Evolutionary conservation across 1,140 invertebrate genomes (phyloP).

Genomic region (Ostrea denselamellosa): DNA sequence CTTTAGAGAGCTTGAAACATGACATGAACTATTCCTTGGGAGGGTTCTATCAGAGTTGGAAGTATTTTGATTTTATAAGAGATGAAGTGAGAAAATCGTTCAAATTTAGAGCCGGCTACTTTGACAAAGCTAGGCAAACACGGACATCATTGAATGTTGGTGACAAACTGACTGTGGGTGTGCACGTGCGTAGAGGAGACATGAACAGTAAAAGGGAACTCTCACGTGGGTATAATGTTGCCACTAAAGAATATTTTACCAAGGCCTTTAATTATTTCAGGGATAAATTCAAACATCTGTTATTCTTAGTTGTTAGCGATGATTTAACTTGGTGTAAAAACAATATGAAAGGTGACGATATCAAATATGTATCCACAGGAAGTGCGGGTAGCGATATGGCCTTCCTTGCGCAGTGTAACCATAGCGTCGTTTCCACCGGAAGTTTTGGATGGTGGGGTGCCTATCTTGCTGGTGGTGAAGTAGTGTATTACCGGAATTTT

Average conservation of each 20-base stretch:
- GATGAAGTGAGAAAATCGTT: constrained; percentile 60
- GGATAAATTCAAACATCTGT: constrained; percentile 29
- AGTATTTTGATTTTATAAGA: constrained; percentile 65
- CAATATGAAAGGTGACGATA: constrained; percentile 49
- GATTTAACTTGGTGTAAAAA: constrained; percentile 60
- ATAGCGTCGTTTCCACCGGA: constrained; percentile 70
- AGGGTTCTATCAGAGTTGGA: constrained; percentile 70
- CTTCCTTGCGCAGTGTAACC: constrained; percentile 68
- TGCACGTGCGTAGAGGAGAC: constrained; percentile 63
- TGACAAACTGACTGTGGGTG: constrained; percentile 40
- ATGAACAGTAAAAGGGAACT: constrained; percentile 50
- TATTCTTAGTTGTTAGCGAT: constrained; percentile 64
- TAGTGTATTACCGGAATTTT: constrained; percentile 68
- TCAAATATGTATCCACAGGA: constrained; percentile 48
- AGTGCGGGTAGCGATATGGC: constrained; percentile 70
- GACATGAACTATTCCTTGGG: constrained; percentile 57
- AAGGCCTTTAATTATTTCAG: constrained; percentile 55
- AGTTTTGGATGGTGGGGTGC: constrained; percentile 75
- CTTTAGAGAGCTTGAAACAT: constrained; percentile 49
- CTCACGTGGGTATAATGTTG: constrained; percentile 52
- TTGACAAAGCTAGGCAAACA: constrained; percentile 37
- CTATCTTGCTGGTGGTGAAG: constrained; percentile 71
- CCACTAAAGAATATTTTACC: constrained; percentile 43
- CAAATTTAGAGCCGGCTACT: constrained; percentile 55
- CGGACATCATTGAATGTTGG: constrained; percentile 37